Percentiles rank a stretch among this genome's conserved stretches.
These are phyloP conservation scores for human DNA, from an alignment of 2,113 vertebrate genomes.

Conservation along the genomic window GRCh38 chr2:86044501-86045000, in stretches of 20 bases:
- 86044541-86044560: not conserved
- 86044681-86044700: not conserved
- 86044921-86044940: not conserved
- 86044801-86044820: not conserved
- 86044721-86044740: not conserved
- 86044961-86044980: not conserved
- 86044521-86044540: not conserved
- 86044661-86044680: not conserved
- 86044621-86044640: not conserved
- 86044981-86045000: not conserved
- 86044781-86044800: not conserved
- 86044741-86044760: not conserved
- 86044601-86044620: not conserved
- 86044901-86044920: not conserved
- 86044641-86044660: not conserved
- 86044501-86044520: not conserved
- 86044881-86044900: not conserved
- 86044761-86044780: accelerated
- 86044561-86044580: no score
- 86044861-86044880: not conserved
- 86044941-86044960: not conserved
- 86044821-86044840: not conserved
- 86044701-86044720: not conserved
- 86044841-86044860: not conserved
- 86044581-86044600: not conserved